phyloP scores from a whole-genome alignment of 2,888 invertebrate species.

The Sthenelais limicola region DNA sequence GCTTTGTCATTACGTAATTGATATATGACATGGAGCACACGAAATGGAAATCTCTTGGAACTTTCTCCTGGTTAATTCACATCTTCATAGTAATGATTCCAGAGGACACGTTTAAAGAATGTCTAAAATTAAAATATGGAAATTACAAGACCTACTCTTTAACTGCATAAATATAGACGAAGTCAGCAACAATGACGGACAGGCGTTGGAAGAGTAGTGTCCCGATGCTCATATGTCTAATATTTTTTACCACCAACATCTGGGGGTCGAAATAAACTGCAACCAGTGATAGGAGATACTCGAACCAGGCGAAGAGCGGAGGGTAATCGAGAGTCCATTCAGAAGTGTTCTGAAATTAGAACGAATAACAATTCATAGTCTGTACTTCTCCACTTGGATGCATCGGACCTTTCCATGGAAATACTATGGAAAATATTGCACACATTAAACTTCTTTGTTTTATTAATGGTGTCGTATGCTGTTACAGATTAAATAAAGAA shows the following conservation, averaged over 20 bases:
- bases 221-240: conserved; percentile 84
- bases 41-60: too few species aligned
- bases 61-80: too few species aligned
- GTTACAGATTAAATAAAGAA: too few species aligned
- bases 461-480: too few species aligned
- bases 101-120: too few species aligned
- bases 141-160: conserved; percentile 82
- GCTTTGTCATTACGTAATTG: too few species aligned
- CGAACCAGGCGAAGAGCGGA: conserved; percentile 97
- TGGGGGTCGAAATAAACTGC: conserved; percentile 85
- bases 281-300: conserved; percentile 83
- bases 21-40: too few species aligned
- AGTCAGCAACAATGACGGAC: conserved; percentile 89
- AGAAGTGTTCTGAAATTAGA: conserved; percentile 79
- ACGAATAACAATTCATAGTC: too few species aligned
- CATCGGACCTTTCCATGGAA: neutral
- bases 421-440: conserved; percentile 3
- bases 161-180: conserved; percentile 84
- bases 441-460: neutral
- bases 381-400: neutral
- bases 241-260: conserved; percentile 86
- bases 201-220: conserved; percentile 91
- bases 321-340: conserved; percentile 99
- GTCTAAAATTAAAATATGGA: too few species aligned
- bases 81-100: too few species aligned